Base-by-base conservation (phyloP, 2,113 vertebrate species). In the Lasiurus borealis region DNA sequence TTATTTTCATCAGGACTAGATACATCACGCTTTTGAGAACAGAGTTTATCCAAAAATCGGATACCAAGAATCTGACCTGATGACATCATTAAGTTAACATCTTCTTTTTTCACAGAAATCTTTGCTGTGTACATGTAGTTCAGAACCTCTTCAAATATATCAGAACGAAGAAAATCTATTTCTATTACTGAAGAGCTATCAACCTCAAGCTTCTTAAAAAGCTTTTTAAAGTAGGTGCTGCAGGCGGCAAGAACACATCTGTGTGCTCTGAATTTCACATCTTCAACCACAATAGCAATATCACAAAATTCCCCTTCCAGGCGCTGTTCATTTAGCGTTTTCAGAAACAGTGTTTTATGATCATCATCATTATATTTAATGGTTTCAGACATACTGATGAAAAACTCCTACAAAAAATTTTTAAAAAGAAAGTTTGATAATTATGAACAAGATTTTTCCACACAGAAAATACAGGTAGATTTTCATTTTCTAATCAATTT, bases 81-180 rank as follows among this genome's bases (percentile, higher is more conserved):
- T 48, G 99, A 99, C 99, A 99, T 99, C 99, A 99, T 99, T 89
- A 99, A 98, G 97, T 99, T 99, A 36, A 99, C 99, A 93, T 99
- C 99, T 94, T 99, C 99, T 94, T 99, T 99, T 97, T 99, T 99
- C 80, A 99, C 99, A 0, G 99, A 99, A 96, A 99, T 99, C 98
- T 99, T 99, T 0, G 99, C 99, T 0, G 99, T 99, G 97, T 99
- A 99, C 99, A 99, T 99, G 98, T 99, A 99, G 98, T 99, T 99
- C 84, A 99, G 97, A 88, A 99, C 99, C 96, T 99, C 99, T 96
- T 99, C 99, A 64, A 99, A 99, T 97, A 99, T 99, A 78, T 99
- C 99, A 0, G 99, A 99, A 91, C 99, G 99, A 95, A 99, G 99
- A 97, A 99, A 99, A 98, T 99, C 99, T 96, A 99, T 98, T 98